Conservation (phyloP, 2,888 invertebrate species). For the Nomada ferruginata region DNA sequence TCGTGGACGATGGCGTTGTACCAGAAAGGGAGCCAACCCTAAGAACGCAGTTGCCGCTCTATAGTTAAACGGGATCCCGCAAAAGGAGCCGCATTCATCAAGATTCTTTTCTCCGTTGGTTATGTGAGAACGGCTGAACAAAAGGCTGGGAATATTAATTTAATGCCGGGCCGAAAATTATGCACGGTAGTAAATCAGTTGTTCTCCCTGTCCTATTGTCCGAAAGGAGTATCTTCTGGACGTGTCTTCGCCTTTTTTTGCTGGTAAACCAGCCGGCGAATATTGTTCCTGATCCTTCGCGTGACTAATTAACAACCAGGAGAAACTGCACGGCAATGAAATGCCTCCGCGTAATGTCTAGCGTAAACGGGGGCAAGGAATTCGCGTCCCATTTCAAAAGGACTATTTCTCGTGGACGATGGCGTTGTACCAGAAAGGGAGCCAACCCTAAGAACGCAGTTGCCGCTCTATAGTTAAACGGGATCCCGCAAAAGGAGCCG, state of each 20-base stretch:
- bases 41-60: conserved; percentile 12
- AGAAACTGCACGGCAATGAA: not conserved
- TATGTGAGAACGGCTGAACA: conserved; percentile 53
- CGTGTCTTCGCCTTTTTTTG: not conserved
- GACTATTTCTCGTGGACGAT: conserved; percentile 1
- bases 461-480: conserved; percentile 22
- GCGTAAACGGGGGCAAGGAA: conserved; percentile 20
- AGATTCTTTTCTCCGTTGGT: conserved; percentile 57
- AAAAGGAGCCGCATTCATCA: conserved; percentile 65
- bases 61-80: conserved; percentile 23
- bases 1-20: not conserved
- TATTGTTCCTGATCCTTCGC: not conserved
- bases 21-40: not conserved
- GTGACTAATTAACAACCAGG: not conserved
- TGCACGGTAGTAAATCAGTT: conserved; percentile 65
- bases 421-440: not conserved
- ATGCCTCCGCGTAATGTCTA: not conserved
- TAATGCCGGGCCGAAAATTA: conserved; percentile 68
- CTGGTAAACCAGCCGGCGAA: not conserved
- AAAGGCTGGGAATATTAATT: conserved; percentile 68
- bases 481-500: conserved; percentile 51
- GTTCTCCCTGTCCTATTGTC: conserved; percentile 47
- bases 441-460: conserved; percentile 1
- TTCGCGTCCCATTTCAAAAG: conserved; percentile 18
- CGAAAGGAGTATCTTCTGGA: not conserved